phyloP scores from a whole-genome alignment of 2,113 vertebrate genomes.

The Clarias gariepinus region DNA sequence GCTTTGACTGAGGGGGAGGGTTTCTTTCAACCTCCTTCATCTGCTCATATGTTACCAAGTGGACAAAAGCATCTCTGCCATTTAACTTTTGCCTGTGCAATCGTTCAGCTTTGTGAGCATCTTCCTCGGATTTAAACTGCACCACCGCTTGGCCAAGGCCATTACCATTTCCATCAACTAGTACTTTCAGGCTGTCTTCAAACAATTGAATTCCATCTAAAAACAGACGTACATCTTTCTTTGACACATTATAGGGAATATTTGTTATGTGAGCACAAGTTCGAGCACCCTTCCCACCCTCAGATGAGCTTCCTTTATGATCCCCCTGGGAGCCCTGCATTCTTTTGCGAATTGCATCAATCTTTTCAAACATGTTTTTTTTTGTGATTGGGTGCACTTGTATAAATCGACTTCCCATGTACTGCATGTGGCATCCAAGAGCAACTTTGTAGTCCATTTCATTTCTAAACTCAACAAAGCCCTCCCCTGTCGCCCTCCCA shows the following conservation, averaged over 20 bases:
- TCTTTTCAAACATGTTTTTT: constrained; percentile 96
- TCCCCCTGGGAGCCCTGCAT: constrained; percentile 82
- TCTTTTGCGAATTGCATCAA: constrained; percentile 90
- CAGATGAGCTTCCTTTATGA: constrained; percentile 81
- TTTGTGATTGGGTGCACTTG: constrained; percentile 95
- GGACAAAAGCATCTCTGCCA: constrained; percentile 93
- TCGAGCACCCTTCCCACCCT: constrained; percentile 77
- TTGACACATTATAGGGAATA: constrained; percentile 94
- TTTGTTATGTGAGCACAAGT: constrained; percentile 93
- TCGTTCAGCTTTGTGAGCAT: constrained; percentile 91
- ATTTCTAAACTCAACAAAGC: constrained; percentile 93
- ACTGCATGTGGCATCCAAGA: constrained; percentile 94
- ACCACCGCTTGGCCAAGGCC: constrained; percentile 94
- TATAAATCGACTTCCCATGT: constrained; percentile 97
- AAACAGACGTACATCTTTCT: constrained; percentile 92
- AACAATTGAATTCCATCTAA: constrained; percentile 89
- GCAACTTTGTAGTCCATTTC: constrained; percentile 92
- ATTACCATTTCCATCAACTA: constrained; percentile 89
- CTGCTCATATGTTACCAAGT: constrained; percentile 88
- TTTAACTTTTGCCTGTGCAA: constrained; percentile 96
- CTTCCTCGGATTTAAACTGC: constrained; percentile 92
- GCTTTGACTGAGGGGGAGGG: constrained; percentile 88
- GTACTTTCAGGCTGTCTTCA: constrained; percentile 89
- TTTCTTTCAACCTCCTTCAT: constrained; percentile 95
- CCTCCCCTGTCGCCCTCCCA: constrained; percentile 94